phyloP scores from a whole-genome alignment of 2,888 invertebrate genomes.

The Cordilura impudica region DNA sequence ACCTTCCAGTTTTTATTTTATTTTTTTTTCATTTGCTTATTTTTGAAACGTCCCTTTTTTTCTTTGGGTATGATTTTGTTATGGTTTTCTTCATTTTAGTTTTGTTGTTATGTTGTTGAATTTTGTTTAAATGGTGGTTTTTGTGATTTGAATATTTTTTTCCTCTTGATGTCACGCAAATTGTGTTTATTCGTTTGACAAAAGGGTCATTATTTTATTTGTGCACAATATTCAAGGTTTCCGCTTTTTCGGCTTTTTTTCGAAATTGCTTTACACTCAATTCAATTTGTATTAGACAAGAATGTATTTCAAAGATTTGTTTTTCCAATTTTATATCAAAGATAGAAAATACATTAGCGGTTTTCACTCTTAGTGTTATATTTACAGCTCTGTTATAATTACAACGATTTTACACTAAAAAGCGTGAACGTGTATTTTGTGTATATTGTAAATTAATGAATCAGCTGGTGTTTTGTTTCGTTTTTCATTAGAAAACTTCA shows the following conservation, averaged over 20 bases:
- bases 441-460: too few relatives aligned
- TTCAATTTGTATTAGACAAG: neutral
- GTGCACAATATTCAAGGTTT: neutral
- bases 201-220: constrained; percentile 40
- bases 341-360: too few relatives aligned
- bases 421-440: too few relatives aligned
- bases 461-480: too few relatives aligned
- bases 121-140: constrained; percentile 20
- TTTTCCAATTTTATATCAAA: neutral
- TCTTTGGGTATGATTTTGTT: neutral
- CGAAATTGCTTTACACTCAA: neutral
- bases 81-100: neutral
- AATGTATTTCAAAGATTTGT: neutral
- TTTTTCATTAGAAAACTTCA: too few relatives aligned
- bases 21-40: neutral
- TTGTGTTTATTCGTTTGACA: constrained; percentile 47
- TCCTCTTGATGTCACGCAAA: constrained; percentile 37
- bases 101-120: neutral
- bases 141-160: neutral
- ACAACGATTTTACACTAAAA: too few relatives aligned
- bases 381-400: too few relatives aligned
- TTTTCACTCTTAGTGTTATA: too few relatives aligned
- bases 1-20: neutral
- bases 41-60: constrained; percentile 4
- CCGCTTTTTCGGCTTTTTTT: neutral